A percentile compares a stretch with the other conserved stretches of the same genome.
phyloP scores from a whole-genome alignment of 2,113 vertebrate species.

The Notiomystis cincta region DNA sequence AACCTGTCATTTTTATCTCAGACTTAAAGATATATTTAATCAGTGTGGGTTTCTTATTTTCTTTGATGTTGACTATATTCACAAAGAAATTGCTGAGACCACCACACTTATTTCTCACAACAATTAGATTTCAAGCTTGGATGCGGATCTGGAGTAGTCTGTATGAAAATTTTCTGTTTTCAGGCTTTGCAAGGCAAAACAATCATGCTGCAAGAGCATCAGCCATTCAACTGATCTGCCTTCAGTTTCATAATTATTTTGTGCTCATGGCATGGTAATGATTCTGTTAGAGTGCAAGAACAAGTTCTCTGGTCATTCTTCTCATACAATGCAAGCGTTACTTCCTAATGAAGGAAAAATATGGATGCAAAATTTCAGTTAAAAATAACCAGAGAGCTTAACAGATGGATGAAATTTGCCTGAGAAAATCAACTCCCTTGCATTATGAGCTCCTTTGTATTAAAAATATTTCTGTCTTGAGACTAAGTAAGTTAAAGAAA shows the following conservation, averaged over 20 bases:
- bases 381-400: background rate
- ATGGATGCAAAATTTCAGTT: background rate
- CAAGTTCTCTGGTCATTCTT: background rate
- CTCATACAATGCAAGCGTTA: background rate
- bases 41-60: background rate
- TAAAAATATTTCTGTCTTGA: background rate
- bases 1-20: background rate
- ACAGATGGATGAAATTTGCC: background rate
- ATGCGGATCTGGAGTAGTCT: background rate
- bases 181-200: background rate
- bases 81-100: background rate
- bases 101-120: background rate
- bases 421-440: background rate
- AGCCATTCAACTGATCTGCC: background rate
- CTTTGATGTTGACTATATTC: background rate
- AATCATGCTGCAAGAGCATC: background rate
- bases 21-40: background rate
- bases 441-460: background rate
- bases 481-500: background rate
- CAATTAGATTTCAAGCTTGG: background rate
- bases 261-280: rapidly evolving
- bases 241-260: background rate
- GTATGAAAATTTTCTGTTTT: background rate
- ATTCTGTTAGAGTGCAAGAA: background rate
- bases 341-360: background rate